Evolutionary conservation across 2,888 invertebrate genomes (phyloP), one percentile per base, ranked within the genome.

Genomic region (Macaria notata): DNA sequence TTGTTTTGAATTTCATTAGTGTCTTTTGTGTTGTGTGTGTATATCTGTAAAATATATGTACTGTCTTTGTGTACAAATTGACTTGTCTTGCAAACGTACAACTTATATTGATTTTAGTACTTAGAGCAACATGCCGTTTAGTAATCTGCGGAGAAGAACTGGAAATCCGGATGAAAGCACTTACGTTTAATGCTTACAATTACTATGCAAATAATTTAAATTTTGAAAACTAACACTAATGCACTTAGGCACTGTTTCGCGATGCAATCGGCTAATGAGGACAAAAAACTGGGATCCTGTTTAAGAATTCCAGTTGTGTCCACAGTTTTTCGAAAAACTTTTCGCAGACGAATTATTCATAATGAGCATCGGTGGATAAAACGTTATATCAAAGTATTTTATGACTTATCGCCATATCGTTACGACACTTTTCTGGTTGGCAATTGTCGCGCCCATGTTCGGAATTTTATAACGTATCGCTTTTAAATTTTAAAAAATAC

Each of bases 261-360:
- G 73, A 71, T 65, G 64, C 70, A 68, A 68, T 76, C 64, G 65
- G 67, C 71, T 81, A 79, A 79, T 81, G 74, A 76, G 68, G 55
- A 68, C 70, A 78, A 78, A 81, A 80, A 78, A 76, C 70, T 66
- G 65, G 66, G 72, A 70, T 70, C 72, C 82, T 84, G 77, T 69
- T 87, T 86, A 86, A 75, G 76, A 78, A 87, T 86, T 85, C 86
- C 69, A 76, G 75, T 75, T 83, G 85, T 83, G 84, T 85, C 82
- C 84, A 83, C 83, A 82, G 81, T 81, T 85, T 67, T 84, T 83
- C 74, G 81, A 79, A 84, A 83, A 84, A 82, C 71, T 80, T 84
- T 66, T 83, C 80, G 78, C 83, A 77, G 73, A 72, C 81, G 77
- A 85, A 86, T 87, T 88, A 86, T 87, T 84, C 81, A 84, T 84